phyloP scores from a whole-genome alignment of 2,113 vertebrate genomes.

The Mastomys natalensis region DNA sequence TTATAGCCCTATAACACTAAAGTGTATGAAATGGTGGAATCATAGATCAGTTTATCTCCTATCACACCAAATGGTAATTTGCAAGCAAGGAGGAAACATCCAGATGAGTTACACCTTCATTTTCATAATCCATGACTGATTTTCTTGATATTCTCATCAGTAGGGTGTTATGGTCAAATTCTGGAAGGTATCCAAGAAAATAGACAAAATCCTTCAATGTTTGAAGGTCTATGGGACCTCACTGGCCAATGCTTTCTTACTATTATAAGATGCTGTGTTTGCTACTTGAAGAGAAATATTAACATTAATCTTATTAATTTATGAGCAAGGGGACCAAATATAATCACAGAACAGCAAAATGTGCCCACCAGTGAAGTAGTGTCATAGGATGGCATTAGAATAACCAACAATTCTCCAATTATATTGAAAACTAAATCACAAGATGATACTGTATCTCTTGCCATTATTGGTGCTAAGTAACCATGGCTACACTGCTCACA shows the following conservation, averaged over 20 bases:
- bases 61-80: not conserved
- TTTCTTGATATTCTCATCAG: not conserved
- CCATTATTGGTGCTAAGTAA: not conserved
- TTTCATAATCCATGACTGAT: not conserved
- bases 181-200: not conserved
- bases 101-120: not conserved
- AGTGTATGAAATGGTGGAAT: not conserved
- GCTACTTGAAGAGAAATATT: not conserved
- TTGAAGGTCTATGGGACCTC: not conserved
- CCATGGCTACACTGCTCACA: not conserved
- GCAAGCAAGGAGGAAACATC: not conserved
- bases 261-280: not conserved
- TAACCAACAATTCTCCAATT: not conserved
- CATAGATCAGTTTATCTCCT: accelerated
- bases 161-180: not conserved
- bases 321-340: not conserved
- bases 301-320: not conserved
- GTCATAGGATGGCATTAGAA: not conserved
- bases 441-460: not conserved
- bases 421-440: not conserved
- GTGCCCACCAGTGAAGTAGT: not conserved
- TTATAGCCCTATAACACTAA: not conserved
- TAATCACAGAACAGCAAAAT: not conserved
- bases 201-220: not conserved
- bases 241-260: not conserved